Evolutionary conservation across 2,797 vertebrate genomes (phyloP), one percentile per base, ranked within the genome.

Genomic region (Arremon aurantiirostris): DNA sequence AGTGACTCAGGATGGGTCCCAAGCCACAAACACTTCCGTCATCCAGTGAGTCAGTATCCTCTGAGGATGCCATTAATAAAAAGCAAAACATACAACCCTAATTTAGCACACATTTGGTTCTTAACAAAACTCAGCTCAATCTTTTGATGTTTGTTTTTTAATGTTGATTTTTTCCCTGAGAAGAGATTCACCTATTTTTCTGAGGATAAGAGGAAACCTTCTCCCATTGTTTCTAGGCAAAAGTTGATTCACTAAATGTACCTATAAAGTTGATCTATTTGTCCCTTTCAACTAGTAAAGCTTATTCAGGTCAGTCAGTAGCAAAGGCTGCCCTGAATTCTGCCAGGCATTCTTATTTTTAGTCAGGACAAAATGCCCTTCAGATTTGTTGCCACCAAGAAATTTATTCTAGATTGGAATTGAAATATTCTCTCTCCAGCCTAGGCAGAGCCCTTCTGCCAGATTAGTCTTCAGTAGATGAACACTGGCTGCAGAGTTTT

Each of bases 21-120:
- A 97, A 97, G 94, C 97, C 97, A 95, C 97, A 97, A 97, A 91
- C 65, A 96, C 95, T 97, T 95, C 93, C 95, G 79, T 96, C 96
- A 97, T 95, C 37, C 39, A 95, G 28, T 98, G 98, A 98, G 95
- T 98, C 97, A 97, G 88, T 93, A 83, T 92, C 93, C 95, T 96
- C 55, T 94, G 92, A 96, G 90, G 44, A 96, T 97, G 71, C 84
- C 95, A 82, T 96, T 95, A 96, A 96, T 96, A 93, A 96, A 95
- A 86, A 70, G 65, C 82, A 83, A 88, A 95, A 94, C 82, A 90
- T 53, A 82, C 86, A 96, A 77, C 60, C 85, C 71, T 94, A 93
- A 85, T 97, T 96, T 94, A 96, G 87, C 85, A 92, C 94, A 87
- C 80, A 93, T 87, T 95, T 90, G 64, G 41, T 59, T 95, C 92